Conservation (phyloP, 2,797 vertebrate genomes). For the Bryconaethiops microstoma region DNA sequence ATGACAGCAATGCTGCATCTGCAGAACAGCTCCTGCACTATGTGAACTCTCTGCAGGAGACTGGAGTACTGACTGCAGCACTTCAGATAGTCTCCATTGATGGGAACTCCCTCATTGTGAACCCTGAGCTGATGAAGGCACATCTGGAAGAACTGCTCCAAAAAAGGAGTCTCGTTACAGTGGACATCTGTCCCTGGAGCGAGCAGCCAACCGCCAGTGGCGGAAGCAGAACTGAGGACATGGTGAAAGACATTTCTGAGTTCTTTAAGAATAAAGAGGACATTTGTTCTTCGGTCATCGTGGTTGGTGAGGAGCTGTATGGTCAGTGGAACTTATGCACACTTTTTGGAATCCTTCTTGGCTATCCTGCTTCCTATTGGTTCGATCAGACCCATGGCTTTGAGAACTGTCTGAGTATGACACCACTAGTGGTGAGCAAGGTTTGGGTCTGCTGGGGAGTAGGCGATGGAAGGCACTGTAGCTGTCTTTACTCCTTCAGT, state of each 20-base stretch:
- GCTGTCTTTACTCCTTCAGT: slow-evolving; percentile 89
- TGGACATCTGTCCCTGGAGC: slow-evolving; percentile 79
- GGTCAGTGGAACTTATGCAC: slow-evolving; percentile 88
- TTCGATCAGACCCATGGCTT: slow-evolving; percentile 75
- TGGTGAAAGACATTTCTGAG: slow-evolving; percentile 67
- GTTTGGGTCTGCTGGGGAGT: slow-evolving; percentile 73
- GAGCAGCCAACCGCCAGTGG: slow-evolving; percentile 70
- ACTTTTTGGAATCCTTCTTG: slow-evolving; percentile 86
- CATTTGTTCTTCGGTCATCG: slow-evolving; percentile 39
- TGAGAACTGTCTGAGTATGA: slow-evolving; percentile 87
- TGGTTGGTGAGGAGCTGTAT: slow-evolving; percentile 65
- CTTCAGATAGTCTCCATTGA: slow-evolving; percentile 78
- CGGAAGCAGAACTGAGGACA: slow-evolving; percentile 57
- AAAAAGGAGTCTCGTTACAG: slow-evolving; percentile 57
- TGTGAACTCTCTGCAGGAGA: slow-evolving; percentile 72
- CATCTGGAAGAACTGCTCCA: slow-evolving; percentile 70
- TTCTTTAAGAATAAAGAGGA: slow-evolving; percentile 64
- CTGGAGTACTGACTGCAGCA: slow-evolving; percentile 67
- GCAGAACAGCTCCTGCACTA: slow-evolving; percentile 79
- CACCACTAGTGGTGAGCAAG: slow-evolving; percentile 81
- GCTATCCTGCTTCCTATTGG: slow-evolving; percentile 87
- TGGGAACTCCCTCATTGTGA: slow-evolving; percentile 78
- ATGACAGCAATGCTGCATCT: slow-evolving; percentile 79
- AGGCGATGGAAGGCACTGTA: slow-evolving; percentile 59
- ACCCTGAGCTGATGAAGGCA: slow-evolving; percentile 56